Evolutionary conservation across 2,113 vertebrate species (phyloP), one percentile per base, ranked within the genome.

Genomic region (Orycteropus afer): DNA sequence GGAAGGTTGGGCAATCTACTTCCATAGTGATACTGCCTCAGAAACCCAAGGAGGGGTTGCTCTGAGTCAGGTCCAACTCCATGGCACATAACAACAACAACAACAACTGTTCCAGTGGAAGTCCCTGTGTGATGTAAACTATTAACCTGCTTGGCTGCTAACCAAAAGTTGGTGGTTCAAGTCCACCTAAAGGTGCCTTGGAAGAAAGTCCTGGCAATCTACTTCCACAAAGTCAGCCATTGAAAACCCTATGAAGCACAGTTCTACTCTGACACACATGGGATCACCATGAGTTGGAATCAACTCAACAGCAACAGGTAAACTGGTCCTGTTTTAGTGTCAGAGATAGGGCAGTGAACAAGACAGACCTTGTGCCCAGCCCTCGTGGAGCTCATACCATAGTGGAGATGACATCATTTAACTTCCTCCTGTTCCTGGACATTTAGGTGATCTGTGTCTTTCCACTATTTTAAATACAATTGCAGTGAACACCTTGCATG

Each of bases 311-410:
- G n/a, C n/a, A 37, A 18, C 34, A 40, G 37, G 69, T 8, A 71
- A 42, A 18, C 17, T 71, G 51, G 51, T 5, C 32, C 14, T 3
- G 23, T 32, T 47, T 13, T 55, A 10, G 51, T 12, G 55, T n/a
- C 4, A 0, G n/a, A 15, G n/a, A 25, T 1, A 7, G 78, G 20
- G 14, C 7, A 8, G 45, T 2, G 6, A 2, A 27, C 12, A 9
- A 9, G 13, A 4, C 8, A 8, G 23, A 17, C 10, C 1, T 14
- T 37, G 25, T 10, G 32, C n/a, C 2, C 7, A 40, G 69, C 6
- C 45, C 29, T 7, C 74, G 37, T 34, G 10, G 73, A 15, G 3
- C 81, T 47, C 20, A n/a, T 25, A 5, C 4, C 10, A 2, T 29
- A 32, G 67, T 32, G 25, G 15, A 11, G 1, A 27, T 1, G 8